Conservation (phyloP, 2,113 vertebrate genomes). For the Macquaria ambigua region DNA sequence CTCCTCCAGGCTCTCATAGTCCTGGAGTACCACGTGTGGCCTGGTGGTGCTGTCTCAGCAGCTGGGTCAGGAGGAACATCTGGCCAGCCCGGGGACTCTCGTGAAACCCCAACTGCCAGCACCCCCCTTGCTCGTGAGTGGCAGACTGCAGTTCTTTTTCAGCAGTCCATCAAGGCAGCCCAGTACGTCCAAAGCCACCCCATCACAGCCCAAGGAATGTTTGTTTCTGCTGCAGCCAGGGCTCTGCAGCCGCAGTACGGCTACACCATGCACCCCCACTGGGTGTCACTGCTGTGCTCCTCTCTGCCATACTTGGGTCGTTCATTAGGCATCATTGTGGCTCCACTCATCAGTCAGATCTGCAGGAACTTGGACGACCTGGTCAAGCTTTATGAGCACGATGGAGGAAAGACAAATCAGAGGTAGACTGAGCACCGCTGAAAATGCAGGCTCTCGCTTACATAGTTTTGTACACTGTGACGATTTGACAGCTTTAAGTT, state of each 20-base stretch:
- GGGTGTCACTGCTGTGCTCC: constrained; percentile 91
- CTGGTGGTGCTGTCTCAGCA: constrained; percentile 68
- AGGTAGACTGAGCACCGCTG: constrained; percentile 82
- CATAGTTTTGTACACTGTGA: neutral
- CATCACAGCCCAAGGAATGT: constrained; percentile 95
- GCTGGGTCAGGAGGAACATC: constrained; percentile 18
- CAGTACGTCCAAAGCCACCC: constrained; percentile 92
- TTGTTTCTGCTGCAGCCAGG: constrained; percentile 91
- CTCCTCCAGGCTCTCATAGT: constrained; percentile 93
- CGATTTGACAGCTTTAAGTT: neutral
- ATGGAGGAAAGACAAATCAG: constrained; percentile 85
- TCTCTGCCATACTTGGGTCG: constrained; percentile 93
- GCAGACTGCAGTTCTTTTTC: constrained; percentile 91
- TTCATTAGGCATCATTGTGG: constrained; percentile 93
- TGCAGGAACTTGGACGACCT: constrained; percentile 96
- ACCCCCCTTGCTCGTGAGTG: constrained; percentile 91
- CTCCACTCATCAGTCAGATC: constrained; percentile 92
- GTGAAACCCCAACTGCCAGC: constrained; percentile 78
- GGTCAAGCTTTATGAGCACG: constrained; percentile 92
- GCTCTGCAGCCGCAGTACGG: constrained; percentile 93
- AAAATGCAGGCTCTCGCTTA: neutral
- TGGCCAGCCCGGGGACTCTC: constrained; percentile 76
- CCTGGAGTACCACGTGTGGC: constrained; percentile 89
- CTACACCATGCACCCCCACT: constrained; percentile 94
- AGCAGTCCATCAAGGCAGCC: constrained; percentile 93